Evolutionary conservation across 2,888 invertebrate genomes (phyloP).

Genomic region (Lepidonotus clava): DNA sequence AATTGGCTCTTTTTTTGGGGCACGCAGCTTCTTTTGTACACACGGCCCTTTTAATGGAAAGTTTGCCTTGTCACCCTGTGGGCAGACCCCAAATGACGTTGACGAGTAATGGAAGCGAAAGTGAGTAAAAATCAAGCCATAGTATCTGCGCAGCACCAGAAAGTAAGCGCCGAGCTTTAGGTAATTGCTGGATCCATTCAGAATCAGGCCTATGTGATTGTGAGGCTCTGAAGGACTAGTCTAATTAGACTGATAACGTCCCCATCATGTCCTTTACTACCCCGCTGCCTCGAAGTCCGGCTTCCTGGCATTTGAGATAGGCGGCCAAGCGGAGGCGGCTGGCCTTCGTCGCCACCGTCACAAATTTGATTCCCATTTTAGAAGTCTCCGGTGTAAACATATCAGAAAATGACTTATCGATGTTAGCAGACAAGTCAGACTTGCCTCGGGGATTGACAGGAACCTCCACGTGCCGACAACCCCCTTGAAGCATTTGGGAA

Average conservation of each 20-base stretch:
- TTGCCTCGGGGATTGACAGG: not conserved
- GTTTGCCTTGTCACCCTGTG: not conserved
- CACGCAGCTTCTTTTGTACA: not conserved
- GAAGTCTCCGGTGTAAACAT: not conserved
- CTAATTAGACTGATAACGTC: slow-evolving; percentile 2
- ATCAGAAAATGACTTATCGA: slow-evolving; percentile 37
- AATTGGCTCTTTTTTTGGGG: not conserved
- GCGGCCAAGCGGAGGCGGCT: not conserved
- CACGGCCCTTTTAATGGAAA: not conserved
- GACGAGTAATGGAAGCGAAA: too few species aligned
- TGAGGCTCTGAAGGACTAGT: not conserved
- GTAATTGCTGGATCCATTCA: not conserved
- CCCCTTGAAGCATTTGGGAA: not conserved
- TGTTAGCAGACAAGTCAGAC: not conserved
- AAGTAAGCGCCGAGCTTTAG: not conserved
- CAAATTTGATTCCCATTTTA: slow-evolving; percentile 21
- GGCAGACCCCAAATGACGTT: not conserved
- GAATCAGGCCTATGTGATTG: not conserved
- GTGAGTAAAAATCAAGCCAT: not conserved
- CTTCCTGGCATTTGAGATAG: not conserved
- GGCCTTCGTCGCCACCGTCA: not conserved
- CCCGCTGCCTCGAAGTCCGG: not conserved
- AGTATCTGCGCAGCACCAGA: slow-evolving; percentile 10
- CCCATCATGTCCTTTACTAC: not conserved
- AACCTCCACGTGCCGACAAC: not conserved